Evolutionary conservation across 2,113 vertebrate species (phyloP), one percentile per base, ranked within the genome.

Genomic region (Phoxinus phoxinus): DNA sequence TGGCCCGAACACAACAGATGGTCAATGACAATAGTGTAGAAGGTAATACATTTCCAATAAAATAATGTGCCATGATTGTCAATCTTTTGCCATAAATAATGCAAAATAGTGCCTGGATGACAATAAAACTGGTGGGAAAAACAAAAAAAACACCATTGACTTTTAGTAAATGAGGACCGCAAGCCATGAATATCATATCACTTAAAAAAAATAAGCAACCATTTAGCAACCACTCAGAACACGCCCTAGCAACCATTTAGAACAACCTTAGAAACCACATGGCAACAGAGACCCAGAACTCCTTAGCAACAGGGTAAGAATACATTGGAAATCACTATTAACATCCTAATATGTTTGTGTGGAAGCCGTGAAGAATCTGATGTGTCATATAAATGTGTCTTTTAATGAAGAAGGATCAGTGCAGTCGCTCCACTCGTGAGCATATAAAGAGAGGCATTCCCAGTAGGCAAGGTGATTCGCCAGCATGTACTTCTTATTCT

Each of bases 291-390:
- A 71, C 32, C n/a, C 21, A 71, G 19, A 2, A 23, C 8, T 2
- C 35, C 32, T 71, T n/a, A 41, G 67, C 67, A 41, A 41, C 35
- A 41, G 19, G 10, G 10, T 41, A 71, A 10, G 35, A 23, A 71
- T 41, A 41, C 21, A 41, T 12, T 41, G 21, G 21, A 71, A 6
- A 21, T 41, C 35, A 11, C 67, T 71, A 19, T 41, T 11, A 71
- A 71, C 67, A 41, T 41, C 95, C 92, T 95, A 96, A 96, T 96
- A 96, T 96, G 95, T 97, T 97, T 97, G 94, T 96, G 95, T 96
- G 95, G 96, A 95, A 95, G 95, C 93, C 94, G 95, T 96, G 95
- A 97, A 97, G 95, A 96, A 96, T 96, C 93, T 96, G 96, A 97
- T 96, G 96, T 90, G 92, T 95, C 95, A 96, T 97, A 97, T 56